phyloP scores from a whole-genome alignment of 30 jellyfish, hydroid and myxozoan species.

The Chrysaora quinquecirrha region DNA sequence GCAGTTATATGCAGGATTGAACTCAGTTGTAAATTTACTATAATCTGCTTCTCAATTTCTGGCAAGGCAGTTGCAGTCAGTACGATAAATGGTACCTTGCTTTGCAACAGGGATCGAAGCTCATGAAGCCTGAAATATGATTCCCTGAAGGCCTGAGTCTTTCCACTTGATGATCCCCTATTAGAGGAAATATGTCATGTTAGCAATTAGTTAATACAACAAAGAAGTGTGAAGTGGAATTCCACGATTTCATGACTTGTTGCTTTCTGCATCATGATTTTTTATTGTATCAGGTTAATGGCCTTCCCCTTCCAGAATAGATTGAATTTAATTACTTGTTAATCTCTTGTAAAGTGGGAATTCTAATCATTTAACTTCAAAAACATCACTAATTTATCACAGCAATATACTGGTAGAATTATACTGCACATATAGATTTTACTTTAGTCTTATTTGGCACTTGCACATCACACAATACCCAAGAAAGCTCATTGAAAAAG shows the following conservation, averaged over 20 bases:
- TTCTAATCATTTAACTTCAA: too few relatives aligned
- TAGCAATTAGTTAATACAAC: neutral
- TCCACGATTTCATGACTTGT: neutral
- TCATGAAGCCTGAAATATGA: constrained; percentile 7
- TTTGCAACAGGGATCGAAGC: constrained; percentile 4
- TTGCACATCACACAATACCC: too few relatives aligned
- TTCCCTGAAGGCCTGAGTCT: constrained; percentile 8
- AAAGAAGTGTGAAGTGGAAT: neutral
- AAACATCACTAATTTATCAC: too few relatives aligned
- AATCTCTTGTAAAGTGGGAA: too few relatives aligned
- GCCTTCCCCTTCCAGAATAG: neutral
- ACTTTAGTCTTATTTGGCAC: too few relatives aligned
- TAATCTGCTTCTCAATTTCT: neutral
- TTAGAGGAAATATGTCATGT: neutral
- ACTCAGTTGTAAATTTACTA: neutral
- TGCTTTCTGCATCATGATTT: neutral
- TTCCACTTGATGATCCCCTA: constrained; percentile 10
- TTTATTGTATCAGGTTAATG: neutral
- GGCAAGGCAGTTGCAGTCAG: constrained; percentile 18
- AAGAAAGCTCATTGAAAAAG: too few relatives aligned
- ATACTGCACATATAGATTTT: too few relatives aligned
- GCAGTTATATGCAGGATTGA: neutral
- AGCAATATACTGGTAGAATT: too few relatives aligned
- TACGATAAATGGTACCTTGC: neutral
- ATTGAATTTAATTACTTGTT: too few relatives aligned